Evolutionary conservation across 2,797 vertebrate species (phyloP), one percentile per base, ranked within the genome.

Genomic region (Podargus strigoides): DNA sequence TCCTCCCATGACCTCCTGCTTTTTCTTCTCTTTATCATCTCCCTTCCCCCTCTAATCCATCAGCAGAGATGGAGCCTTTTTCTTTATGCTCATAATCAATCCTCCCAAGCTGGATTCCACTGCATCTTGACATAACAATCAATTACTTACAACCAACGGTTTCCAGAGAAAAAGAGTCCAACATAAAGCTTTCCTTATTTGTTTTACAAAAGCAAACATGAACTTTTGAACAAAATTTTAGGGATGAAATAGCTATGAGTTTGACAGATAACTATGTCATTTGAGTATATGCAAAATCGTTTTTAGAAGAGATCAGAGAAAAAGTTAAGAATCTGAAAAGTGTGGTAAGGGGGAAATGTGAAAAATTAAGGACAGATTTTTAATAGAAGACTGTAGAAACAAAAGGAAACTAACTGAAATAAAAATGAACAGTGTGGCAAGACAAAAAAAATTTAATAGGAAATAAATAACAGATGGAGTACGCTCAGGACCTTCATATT

Each of bases 71-170:
- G 76, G 16, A 93, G 73, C 69, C 87, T 93, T 92, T 95, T 94
- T 92, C 87, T 96, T 96, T 93, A 95, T 34, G 14, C 92, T 93
- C 55, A 66, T 92, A 94, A 95, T 96, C 95, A 97, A 96, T 94
- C 93, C 94, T 95, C 56, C 67, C 53, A 7, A 90, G 80, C 87
- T 87, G 93, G 72, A 95, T 95, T 92, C 89, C 91, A 79, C 94
- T 94, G 77, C 85, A 91, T 92, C 85, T 94, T 94, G 94, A 97
- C 94, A 95, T 79, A 94, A 82, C 83, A 94, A 97, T 97, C 91
- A 95, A 97, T 96, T 95, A 95, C 85, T 34, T 94, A 91, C 87
- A 90, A 76, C 49, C 74, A 80, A 73, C 24, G 41, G 63, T 85
- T 94, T 94, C 37, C 85, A 94, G 82, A 91, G 80, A 56, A 92